Evolutionary conservation across 2,888 invertebrate genomes (phyloP).

Genomic region (Drosophila histrio): DNA sequence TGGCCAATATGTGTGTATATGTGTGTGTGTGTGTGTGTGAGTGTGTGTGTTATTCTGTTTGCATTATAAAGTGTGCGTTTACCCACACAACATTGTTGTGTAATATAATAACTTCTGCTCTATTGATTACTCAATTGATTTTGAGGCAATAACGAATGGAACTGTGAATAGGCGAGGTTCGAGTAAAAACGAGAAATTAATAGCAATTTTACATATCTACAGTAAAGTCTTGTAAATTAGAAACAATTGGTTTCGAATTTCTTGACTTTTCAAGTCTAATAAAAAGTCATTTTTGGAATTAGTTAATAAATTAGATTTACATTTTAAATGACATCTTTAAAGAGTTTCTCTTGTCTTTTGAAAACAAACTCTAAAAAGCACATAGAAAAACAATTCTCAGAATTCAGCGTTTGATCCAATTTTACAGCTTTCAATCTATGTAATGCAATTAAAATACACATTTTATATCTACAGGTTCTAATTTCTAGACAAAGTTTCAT

Average conservation of each 20-base stretch:
- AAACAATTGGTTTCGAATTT: neutral
- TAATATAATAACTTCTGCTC: constrained; percentile 76
- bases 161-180: neutral
- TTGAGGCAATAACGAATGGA: constrained; percentile 13
- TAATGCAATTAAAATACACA: too few relatives aligned
- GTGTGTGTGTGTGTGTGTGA: constrained; percentile 13
- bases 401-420: too few relatives aligned
- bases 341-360: too few relatives aligned
- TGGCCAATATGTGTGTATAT: constrained; percentile 4
- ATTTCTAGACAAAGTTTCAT: too few relatives aligned
- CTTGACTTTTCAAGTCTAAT: too few relatives aligned
- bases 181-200: neutral
- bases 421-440: too few relatives aligned
- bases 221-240: neutral
- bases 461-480: too few relatives aligned
- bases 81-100: constrained; percentile 49
- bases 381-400: too few relatives aligned
- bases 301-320: too few relatives aligned
- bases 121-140: constrained; percentile 82
- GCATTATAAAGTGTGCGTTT: constrained; percentile 50
- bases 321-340: too few relatives aligned
- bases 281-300: too few relatives aligned
- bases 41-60: constrained; percentile 22
- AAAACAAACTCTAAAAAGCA: too few relatives aligned
- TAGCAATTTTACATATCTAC: neutral